Percentiles rank a stretch among this genome's conserved stretches.
phyloP scores from a whole-genome alignment of 2,113 vertebrate genomes.

The Herpailurus yagouaroundi region DNA sequence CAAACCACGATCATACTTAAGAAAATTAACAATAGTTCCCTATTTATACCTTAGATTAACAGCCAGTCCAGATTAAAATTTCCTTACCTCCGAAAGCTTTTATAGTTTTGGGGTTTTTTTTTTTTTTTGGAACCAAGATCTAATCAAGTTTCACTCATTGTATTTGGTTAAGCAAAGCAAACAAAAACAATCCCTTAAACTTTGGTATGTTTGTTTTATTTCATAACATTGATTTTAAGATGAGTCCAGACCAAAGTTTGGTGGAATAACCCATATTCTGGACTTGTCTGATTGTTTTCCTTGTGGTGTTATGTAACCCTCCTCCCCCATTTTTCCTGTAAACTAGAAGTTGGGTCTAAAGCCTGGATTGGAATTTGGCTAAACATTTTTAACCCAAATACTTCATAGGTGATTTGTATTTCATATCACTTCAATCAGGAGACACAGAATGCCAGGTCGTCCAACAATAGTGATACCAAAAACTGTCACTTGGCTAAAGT shows the following conservation, averaged over 20 bases:
- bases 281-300: background rate
- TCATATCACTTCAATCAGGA: background rate
- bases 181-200: background rate
- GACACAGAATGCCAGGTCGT: background rate
- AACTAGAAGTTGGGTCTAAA: slow-evolving; percentile 18
- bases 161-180: slow-evolving; percentile 22
- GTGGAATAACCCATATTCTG: background rate
- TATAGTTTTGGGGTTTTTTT: background rate
- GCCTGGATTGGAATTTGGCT: background rate
- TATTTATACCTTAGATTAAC: background rate
- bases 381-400: background rate
- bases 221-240: background rate
- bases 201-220: background rate
- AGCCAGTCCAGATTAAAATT: background rate
- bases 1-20: background rate
- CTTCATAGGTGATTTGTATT: background rate
- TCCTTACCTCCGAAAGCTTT: background rate
- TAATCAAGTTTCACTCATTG: background rate
- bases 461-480: background rate
- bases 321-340: background rate
- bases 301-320: background rate
- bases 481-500: background rate
- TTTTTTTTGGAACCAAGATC: background rate
- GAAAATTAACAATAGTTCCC: background rate
- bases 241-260: background rate